phyloP scores from a whole-genome alignment of 1,140 invertebrate species.

The Brachionus manjavacas region DNA sequence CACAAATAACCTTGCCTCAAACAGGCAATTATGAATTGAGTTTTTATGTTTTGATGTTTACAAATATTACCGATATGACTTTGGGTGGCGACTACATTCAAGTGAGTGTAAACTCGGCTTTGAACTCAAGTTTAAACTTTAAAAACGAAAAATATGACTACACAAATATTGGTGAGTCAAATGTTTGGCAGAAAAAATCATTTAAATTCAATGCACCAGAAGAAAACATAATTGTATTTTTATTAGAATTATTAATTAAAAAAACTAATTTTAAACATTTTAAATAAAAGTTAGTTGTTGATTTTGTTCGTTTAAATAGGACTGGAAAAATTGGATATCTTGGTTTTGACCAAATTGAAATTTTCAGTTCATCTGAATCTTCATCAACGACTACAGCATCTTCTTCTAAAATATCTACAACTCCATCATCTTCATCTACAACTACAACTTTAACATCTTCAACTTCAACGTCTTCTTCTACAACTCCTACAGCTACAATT shows the following conservation, averaged over 20 bases:
- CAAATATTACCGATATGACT: not conserved
- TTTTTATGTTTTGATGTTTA: slow-evolving; percentile 12
- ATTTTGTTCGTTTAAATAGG: not conserved
- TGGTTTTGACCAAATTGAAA: slow-evolving; percentile 29
- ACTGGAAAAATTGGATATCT: not conserved
- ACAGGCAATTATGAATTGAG: not conserved
- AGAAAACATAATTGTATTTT: not conserved
- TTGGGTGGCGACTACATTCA: not conserved
- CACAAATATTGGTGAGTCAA: not conserved
- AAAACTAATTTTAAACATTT: not conserved
- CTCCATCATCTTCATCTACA: no score
- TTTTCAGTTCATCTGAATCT: not conserved
- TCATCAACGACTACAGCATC: no score
- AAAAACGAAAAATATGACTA: slow-evolving; percentile 16
- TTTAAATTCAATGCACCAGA: not conserved
- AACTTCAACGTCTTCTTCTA: no score
- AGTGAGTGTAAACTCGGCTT: not conserved
- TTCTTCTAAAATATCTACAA: no score
- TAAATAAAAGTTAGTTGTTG: not conserved
- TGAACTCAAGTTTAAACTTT: not conserved
- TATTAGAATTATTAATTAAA: not conserved
- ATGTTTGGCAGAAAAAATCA: not conserved
- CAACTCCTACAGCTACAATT: no score
- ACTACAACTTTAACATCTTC: no score
- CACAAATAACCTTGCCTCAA: not conserved